These are phyloP conservation scores for Polymixis lichenea DNA, from an alignment of 2,888 invertebrate genomes.

Conservation along the genomic window DNA sequence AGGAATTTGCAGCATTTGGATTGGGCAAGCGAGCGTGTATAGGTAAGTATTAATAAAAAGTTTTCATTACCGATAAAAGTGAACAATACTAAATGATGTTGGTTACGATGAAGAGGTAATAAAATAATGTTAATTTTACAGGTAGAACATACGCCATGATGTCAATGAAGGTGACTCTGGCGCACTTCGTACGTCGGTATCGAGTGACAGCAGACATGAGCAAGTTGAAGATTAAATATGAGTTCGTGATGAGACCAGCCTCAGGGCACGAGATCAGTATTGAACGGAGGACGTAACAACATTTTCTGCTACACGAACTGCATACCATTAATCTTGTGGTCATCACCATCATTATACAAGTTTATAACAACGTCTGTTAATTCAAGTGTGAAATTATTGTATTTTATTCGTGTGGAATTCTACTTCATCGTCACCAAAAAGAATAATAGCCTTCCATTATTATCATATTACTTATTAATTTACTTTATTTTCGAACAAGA, in stretches of 20 bases:
- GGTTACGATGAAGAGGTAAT: neutral
- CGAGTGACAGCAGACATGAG: slow-evolving; percentile 64
- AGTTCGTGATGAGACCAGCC: slow-evolving; percentile 68
- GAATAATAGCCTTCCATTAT: no score
- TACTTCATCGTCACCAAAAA: no score
- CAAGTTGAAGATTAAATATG: slow-evolving; percentile 62
- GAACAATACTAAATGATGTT: neutral
- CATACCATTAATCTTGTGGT: neutral
- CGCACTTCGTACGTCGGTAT: slow-evolving; percentile 68
- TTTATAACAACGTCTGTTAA: no score
- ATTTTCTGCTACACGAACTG: neutral
- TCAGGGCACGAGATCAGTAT: slow-evolving; percentile 62
- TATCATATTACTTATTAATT: no score
- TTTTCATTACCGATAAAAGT: no score
- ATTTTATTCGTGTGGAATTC: no score
- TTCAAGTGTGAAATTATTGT: no score
- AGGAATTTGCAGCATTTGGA: slow-evolving; percentile 43
- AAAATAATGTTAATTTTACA: slow-evolving; percentile 47
- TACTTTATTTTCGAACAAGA: no score
- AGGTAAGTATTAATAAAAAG: slow-evolving; percentile 27
- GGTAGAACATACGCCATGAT: slow-evolving; percentile 71
- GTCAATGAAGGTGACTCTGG: slow-evolving; percentile 69
- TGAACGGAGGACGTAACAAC: neutral
- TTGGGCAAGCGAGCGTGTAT: slow-evolving; percentile 40
- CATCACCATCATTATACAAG: no score